These are phyloP conservation scores for Hemichromis elongatus DNA, from an alignment of 2,113 vertebrate species.

Conservation along the genomic window DNA sequence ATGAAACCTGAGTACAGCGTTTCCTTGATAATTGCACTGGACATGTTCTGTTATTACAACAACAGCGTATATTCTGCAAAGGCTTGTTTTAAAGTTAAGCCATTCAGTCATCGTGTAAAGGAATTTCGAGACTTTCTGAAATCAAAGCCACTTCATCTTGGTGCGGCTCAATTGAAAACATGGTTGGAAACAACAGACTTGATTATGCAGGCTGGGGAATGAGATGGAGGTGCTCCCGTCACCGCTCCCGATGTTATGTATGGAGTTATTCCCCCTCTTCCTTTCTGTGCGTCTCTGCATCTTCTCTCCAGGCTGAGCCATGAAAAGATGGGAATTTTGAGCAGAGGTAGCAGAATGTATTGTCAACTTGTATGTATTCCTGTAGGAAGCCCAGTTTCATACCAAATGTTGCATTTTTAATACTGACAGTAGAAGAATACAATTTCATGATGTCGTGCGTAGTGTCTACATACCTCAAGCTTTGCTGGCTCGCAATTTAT, in stretches of 20 bases:
- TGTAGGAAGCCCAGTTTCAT: conserved; percentile 45
- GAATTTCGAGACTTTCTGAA: conserved; percentile 14
- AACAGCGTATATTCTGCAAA: neutral
- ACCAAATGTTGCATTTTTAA: conserved; percentile 66
- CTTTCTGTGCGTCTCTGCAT: neutral
- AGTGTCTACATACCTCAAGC: neutral
- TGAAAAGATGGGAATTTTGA: conserved; percentile 55
- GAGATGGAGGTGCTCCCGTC: conserved; percentile 33
- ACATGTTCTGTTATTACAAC: neutral
- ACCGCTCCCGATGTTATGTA: conserved; percentile 28
- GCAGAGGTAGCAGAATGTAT: conserved; percentile 53
- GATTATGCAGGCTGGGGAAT: conserved; percentile 38
- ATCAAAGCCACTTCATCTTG: conserved; percentile 28
- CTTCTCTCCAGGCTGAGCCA: conserved; percentile 24
- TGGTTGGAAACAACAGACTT: conserved; percentile 28
- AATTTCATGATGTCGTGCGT: neutral
- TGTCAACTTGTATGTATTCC: conserved; percentile 50
- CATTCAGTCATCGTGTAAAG: neutral
- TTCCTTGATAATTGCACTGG: conserved; percentile 1
- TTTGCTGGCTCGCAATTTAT: neutral
- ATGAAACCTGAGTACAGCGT: neutral
- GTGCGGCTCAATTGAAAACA: conserved; percentile 21
- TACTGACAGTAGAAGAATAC: conserved; percentile 18
- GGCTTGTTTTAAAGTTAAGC: neutral
- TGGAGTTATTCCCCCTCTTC: neutral